Conservation (phyloP, 23 tunicate species). For the Clavelina lepadiformis region DNA sequence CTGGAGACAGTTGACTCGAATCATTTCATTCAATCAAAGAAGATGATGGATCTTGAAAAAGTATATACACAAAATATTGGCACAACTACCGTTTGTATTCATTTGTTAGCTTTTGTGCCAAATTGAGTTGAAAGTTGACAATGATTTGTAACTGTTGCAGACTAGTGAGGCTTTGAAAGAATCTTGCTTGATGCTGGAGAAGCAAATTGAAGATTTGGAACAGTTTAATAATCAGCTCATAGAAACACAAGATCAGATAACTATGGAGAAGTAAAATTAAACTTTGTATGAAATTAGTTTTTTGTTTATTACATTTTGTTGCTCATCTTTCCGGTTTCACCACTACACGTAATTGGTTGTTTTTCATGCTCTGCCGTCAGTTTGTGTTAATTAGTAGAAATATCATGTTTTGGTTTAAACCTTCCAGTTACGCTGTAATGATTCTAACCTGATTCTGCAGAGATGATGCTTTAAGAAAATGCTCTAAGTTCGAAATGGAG, state of each 20-base stretch:
- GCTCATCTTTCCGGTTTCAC: not conserved
- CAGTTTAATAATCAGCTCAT: constrained; percentile 59
- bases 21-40: constrained; percentile 4
- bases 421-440: too few relatives aligned
- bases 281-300: too few relatives aligned
- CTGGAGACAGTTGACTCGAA: constrained; percentile 10
- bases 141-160: constrained; percentile 14
- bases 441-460: constrained; percentile 13
- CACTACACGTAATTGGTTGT: not conserved
- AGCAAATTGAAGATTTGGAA: constrained; percentile 75
- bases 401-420: too few relatives aligned
- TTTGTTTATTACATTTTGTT: not conserved
- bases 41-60: constrained; percentile 7
- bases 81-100: not conserved
- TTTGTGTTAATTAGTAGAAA: too few relatives aligned
- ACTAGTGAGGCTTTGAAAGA: constrained; percentile 46
- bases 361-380: not conserved
- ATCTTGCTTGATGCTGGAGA: constrained; percentile 68
- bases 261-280: constrained; percentile 44
- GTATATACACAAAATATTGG: not conserved
- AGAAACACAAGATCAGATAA: constrained; percentile 41
- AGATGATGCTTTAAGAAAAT: constrained; percentile 36
- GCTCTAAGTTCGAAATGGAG: constrained; percentile 44
- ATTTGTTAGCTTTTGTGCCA: not conserved
- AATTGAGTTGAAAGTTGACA: not conserved